Percentiles rank a stretch among this genome's conserved stretches.
These are phyloP conservation scores for Noctilio leporinus DNA, from an alignment of 2,113 vertebrate genomes.

Conservation along the genomic window DNA sequence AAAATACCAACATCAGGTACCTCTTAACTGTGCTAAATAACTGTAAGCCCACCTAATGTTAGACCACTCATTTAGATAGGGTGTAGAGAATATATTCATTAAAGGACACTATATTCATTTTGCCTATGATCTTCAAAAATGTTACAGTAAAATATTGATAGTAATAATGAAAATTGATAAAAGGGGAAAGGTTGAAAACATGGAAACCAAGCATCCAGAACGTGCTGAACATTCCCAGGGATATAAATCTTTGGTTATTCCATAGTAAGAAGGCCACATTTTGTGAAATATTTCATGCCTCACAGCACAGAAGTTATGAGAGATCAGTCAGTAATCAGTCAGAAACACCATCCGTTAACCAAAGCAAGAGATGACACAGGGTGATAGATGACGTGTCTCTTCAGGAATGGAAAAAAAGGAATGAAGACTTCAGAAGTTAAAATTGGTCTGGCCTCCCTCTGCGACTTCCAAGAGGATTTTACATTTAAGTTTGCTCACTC, in stretches of 20 bases:
- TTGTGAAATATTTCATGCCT: neutral
- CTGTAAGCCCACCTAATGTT: neutral
- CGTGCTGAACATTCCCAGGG: neutral
- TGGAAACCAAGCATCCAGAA: neutral
- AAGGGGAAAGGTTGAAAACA: neutral
- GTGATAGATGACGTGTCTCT: slow-evolving; percentile 29
- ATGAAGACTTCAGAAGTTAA: neutral
- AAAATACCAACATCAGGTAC: neutral
- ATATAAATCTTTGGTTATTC: slow-evolving; percentile 12
- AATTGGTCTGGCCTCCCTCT: neutral
- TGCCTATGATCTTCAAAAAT: neutral
- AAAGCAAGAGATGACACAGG: neutral
- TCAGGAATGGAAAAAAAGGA: neutral
- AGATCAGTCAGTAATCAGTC: slow-evolving; percentile 31
- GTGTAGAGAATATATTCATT: neutral
- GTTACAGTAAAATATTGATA: neutral
- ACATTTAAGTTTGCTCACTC: neutral
- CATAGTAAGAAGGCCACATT: neutral
- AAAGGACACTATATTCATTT: neutral
- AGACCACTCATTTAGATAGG: neutral
- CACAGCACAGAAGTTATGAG: neutral
- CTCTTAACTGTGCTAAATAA: neutral
- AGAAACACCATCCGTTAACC: neutral
- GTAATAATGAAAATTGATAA: neutral
- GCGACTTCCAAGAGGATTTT: neutral